A percentile compares a stretch with the other conserved stretches of the same genome.
phyloP scores from a whole-genome alignment of 2,888 invertebrate species.

The Drosophila macrospina region DNA sequence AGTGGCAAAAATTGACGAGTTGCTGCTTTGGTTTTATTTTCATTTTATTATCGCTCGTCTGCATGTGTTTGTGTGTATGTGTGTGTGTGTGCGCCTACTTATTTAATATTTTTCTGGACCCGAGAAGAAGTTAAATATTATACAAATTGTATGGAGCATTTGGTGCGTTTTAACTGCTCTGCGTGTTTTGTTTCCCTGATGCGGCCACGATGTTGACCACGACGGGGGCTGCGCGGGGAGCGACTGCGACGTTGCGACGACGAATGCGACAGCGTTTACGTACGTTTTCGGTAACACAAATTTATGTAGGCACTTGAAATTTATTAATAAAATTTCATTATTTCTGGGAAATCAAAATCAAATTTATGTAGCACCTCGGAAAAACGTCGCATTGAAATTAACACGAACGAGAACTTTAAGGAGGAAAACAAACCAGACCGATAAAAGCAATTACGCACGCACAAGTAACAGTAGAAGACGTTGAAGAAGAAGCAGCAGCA shows the following conservation, averaged over 20 bases:
- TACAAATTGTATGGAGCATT: constrained; percentile 70
- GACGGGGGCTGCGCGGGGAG: constrained; percentile 21
- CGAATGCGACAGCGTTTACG: constrained; percentile 24
- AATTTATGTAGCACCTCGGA: constrained; percentile 73
- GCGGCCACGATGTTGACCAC: constrained; percentile 13
- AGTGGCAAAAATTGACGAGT: constrained; percentile 75
- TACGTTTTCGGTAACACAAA: constrained; percentile 65
- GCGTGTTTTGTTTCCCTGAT: constrained; percentile 76
- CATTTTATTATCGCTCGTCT: constrained; percentile 62
- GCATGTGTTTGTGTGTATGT: constrained; percentile 2
- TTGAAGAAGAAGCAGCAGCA: constrained; percentile 12
- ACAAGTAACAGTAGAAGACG: constrained; percentile 9
- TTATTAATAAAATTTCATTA: constrained; percentile 73
- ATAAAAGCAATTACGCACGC: constrained; percentile 72
- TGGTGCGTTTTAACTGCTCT: constrained; percentile 73
- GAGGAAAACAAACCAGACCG: constrained; percentile 17
- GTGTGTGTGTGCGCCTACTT: constrained; percentile 39
- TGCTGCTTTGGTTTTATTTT: constrained; percentile 75
- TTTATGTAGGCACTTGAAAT: constrained; percentile 69
- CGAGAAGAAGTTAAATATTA: constrained; percentile 59
- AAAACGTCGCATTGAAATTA: constrained; percentile 62
- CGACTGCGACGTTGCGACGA: constrained; percentile 18
- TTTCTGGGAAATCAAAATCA: constrained; percentile 71
- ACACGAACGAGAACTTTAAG: constrained; percentile 54
- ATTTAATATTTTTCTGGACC: constrained; percentile 69